These are phyloP conservation scores for Chondrilla cf. caribensis DNA, from an alignment of 37 sponge, comb jelly and placozoan species.

Conservation along the genomic window DNA sequence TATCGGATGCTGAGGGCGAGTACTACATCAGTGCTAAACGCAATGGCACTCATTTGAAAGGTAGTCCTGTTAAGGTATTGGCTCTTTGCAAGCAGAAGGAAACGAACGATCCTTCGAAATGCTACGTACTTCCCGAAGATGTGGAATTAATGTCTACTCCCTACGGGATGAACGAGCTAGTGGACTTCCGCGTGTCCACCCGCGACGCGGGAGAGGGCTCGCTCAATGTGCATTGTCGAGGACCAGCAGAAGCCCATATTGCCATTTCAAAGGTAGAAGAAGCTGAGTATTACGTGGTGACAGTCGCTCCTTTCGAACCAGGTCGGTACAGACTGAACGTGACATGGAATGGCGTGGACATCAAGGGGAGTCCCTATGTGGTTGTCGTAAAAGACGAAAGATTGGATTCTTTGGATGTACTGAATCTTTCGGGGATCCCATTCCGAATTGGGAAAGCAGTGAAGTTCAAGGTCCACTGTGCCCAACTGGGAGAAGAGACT, in stretches of 20 bases:
- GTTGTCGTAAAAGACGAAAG: slow-evolving; percentile 49
- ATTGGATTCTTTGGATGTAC: slow-evolving; percentile 27
- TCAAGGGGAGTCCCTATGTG: slow-evolving; percentile 60
- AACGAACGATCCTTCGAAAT: slow-evolving; percentile 45
- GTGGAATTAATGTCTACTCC: slow-evolving; percentile 28
- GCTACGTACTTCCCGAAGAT: slow-evolving; percentile 55
- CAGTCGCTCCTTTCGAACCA: slow-evolving; percentile 36
- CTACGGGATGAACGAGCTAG: slow-evolving; percentile 39
- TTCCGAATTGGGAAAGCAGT: slow-evolving; percentile 59
- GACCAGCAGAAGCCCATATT: slow-evolving; percentile 28
- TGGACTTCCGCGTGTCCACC: slow-evolving; percentile 54
- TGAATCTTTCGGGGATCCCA: slow-evolving; percentile 46
- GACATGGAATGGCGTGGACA: slow-evolving; percentile 59
- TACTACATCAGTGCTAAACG: slow-evolving; percentile 31
- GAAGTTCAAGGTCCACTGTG: slow-evolving; percentile 73
- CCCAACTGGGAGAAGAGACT: slow-evolving; percentile 48
- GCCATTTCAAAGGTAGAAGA: slow-evolving; percentile 39
- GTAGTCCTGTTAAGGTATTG: slow-evolving; percentile 27
- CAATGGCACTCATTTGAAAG: slow-evolving; percentile 29
- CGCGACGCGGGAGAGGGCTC: slow-evolving; percentile 61
- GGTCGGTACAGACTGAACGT: slow-evolving; percentile 54
- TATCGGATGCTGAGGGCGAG: slow-evolving; percentile 24
- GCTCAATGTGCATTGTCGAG: slow-evolving; percentile 61
- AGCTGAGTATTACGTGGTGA: slow-evolving; percentile 52
- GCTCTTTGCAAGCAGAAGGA: not conserved